Percentiles rank a stretch among this genome's conserved stretches.
Conservation (phyloP, 2,113 vertebrate species). For the Apodemus speciosus region DNA sequence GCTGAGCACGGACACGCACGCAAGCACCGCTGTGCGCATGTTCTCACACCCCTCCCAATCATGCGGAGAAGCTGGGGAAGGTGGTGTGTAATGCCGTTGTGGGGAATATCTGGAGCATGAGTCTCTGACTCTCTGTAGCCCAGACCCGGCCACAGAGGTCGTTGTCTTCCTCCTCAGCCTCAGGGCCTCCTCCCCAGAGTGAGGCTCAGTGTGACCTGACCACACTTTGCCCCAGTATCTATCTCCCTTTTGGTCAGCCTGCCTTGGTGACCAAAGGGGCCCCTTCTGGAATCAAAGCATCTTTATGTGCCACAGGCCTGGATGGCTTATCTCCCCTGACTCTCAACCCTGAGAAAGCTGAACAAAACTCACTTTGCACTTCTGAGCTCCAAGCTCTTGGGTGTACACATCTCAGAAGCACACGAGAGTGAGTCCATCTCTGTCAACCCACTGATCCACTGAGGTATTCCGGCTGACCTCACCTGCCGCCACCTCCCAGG, state of each 20-base stretch:
- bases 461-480: background rate
- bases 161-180: background rate
- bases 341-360: background rate
- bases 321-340: background rate
- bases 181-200: background rate
- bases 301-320: rapidly evolving
- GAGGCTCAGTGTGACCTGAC: rapidly evolving
- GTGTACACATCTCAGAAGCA: background rate
- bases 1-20: background rate
- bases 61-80: background rate
- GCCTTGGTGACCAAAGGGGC: background rate
- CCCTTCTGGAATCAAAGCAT: background rate
- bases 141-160: background rate
- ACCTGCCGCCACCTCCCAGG: background rate
- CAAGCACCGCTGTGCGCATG: no score
- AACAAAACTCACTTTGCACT: background rate
- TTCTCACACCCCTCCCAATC: background rate
- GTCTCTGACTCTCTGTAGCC: background rate
- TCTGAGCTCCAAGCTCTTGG: background rate
- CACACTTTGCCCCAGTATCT: background rate
- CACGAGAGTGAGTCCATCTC: rapidly evolving
- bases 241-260: background rate
- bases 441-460: background rate
- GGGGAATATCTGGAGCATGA: background rate
- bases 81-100: rapidly evolving